Base-by-base conservation (phyloP, 2,888 invertebrate species). In the Leucophora obtusa region DNA sequence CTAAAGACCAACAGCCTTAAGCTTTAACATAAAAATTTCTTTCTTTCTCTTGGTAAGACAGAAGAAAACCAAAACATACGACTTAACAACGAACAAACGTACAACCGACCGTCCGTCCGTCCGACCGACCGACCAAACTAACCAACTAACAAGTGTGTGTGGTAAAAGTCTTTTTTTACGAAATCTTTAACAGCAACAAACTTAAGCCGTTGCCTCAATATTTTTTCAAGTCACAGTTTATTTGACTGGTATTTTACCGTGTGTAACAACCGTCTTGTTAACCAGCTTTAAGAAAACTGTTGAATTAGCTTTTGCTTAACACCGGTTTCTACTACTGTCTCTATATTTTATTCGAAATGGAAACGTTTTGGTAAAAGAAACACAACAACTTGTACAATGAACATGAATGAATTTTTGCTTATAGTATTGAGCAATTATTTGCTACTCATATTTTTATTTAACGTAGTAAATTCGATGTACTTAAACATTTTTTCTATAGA, bases 211-310 rank as follows among this genome's bases (percentile, higher is more conserved):
- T 50, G 28, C 7, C 33, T 59, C 17, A 33, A 43, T 33, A 53
- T 47, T 58, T 17, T 63, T 63, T 51, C 43, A n/a, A 28, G 11
- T 71, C 66, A 47, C 35, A 7, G 24, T 56, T 38, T 5, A 0
- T 59, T 35, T 38, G 35, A 33, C 17, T 43, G 24, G 7, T 17
- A 10, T 35, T 51, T 17, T n/a, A 14, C n/a, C 53, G 51, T 21
- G 21, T 56, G 17, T 43, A 28, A 60, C 73, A 60, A 80, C 80
- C 80, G 59, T 80, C 76, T 73, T 70, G 15, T 63, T 24, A 77
- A 62, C 69, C 69, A 70, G 65, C 77, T 77, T 65, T 65, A 74
- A 70, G 70, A 77, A 70, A 81, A 81, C 77, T 81, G 70, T 77
- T 73, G 63, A 53, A 58, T 74, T 73, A 69, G 66, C 59, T 71